Conservation (phyloP, 2,113 vertebrate species). For the Petrocephalus microphthalmus region DNA sequence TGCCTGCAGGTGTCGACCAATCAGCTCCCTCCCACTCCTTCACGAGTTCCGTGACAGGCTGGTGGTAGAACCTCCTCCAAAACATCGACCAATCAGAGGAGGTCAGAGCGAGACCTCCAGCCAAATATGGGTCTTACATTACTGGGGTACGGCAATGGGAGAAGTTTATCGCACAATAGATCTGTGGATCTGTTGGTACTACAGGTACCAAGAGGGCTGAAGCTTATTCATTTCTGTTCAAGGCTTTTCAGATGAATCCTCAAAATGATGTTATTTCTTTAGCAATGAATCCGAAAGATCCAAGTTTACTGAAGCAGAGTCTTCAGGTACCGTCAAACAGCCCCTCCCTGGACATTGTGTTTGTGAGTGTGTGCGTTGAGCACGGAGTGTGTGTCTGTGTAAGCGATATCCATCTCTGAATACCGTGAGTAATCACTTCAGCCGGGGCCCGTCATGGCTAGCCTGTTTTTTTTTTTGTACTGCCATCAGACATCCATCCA, state of each 20-base stretch:
- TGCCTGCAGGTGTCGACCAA: conserved; percentile 25
- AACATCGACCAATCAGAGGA: neutral
- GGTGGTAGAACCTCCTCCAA: neutral
- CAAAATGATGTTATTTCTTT: neutral
- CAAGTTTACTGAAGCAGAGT: neutral
- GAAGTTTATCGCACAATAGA: neutral
- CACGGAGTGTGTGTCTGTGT: neutral
- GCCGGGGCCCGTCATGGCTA: conserved; percentile 8
- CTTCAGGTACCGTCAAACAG: neutral
- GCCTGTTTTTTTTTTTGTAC: conserved; percentile 9
- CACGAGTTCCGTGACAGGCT: neutral
- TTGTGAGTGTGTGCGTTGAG: conserved; percentile 18
- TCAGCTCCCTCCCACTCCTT: conserved; percentile 25
- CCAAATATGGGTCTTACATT: neutral
- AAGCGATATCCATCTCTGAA: conserved; percentile 19
- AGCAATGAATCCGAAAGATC: neutral
- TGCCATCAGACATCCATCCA: conserved; percentile 9
- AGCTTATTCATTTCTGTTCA: neutral
- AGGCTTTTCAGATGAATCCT: neutral
- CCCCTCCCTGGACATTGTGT: neutral
- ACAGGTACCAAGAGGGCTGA: neutral
- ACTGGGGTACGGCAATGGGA: neutral
- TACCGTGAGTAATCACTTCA: conserved; percentile 23
- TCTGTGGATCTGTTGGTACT: neutral
- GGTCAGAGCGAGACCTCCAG: neutral